A percentile compares a stretch with the other conserved stretches of the same genome.
Evolutionary conservation across 2,888 invertebrate species (phyloP).

Genomic region (Ophion costatus): DNA sequence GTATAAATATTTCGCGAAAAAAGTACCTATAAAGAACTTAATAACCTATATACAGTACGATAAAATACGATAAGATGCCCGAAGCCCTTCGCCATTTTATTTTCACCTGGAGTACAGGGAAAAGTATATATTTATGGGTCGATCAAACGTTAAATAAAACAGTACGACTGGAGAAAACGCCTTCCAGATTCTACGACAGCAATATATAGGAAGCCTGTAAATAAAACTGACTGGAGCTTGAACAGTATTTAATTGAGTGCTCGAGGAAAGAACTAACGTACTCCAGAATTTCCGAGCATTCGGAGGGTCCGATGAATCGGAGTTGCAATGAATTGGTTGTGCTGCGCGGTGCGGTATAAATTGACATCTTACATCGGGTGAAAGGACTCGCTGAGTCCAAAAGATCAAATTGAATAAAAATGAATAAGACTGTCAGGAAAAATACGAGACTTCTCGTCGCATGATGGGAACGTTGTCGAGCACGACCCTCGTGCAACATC

Average conservation of each 20-base stretch:
- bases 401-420: conserved; percentile 46
- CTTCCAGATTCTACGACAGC: conserved; percentile 4
- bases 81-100: conserved; percentile 47
- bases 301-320: conserved; percentile 7
- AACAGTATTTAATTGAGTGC: conserved; percentile 36
- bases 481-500: conserved; percentile 19
- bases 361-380: conserved; percentile 30
- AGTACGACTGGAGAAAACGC: background rate
- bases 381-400: conserved; percentile 40
- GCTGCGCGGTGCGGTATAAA: conserved; percentile 13
- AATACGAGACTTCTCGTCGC: conserved; percentile 16
- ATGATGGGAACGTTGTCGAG: conserved; percentile 46
- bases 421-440: conserved; percentile 43
- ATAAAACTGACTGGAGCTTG: background rate
- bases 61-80: conserved; percentile 10
- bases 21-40: conserved; percentile 30
- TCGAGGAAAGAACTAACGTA: conserved; percentile 7
- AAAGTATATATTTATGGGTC: conserved; percentile 34
- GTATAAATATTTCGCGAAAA: background rate
- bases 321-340: conserved; percentile 18
- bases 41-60: conserved; percentile 27
- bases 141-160: conserved; percentile 36
- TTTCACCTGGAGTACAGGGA: conserved; percentile 40
- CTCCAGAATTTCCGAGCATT: background rate
- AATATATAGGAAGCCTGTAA: background rate